Base-by-base conservation (phyloP, 2,113 vertebrate genomes). In the Cichladusa arquata region DNA sequence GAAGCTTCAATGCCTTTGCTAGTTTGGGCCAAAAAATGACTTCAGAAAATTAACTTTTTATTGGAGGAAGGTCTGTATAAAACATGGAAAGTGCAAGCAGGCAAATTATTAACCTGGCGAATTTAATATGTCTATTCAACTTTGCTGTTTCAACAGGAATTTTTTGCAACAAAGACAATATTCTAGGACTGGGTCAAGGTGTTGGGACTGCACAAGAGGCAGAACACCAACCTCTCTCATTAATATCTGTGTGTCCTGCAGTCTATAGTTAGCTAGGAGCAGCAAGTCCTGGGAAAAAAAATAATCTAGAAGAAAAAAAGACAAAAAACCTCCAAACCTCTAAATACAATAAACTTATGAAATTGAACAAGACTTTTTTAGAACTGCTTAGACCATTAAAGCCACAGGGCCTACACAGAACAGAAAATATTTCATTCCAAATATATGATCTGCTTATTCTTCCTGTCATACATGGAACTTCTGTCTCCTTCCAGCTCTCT, bases 271-370 rank as follows among this genome's bases (percentile, higher is more conserved):
- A 38, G 11, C 19, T 72, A 61, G 19, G 9, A 74, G 51, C 8
- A 81, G 6, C 24, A 70, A 74, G 19, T 0, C 12, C 48, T 74
- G 67, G 31, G 16, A 8, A 34, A 65, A 87, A 86, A 84, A 14
- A 29, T 6, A 19, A n/a, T 26, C 22, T 19, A 15, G 15, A 2
- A 11, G 14, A 34, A 50, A 34, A n/a, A 54, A 36, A n/a, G 2
- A 18, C 48, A 2, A 28, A 40, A 34, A 47, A 0, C 0, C 2
- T n/a, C 8, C 33, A 82, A 86, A 62, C 1, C 1, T 44, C 34
- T 69, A 9, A 56, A 64, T 60, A 67, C 36, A 81, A 85, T 66
- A 81, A 92, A 56, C 4, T 33, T 19, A 24, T 10, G 2, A 90
- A 76, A 61, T 6, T 40, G 26, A 64, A 19, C 5, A 74, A 50